Evolutionary conservation across 2,797 vertebrate species (phyloP), one percentile per base, ranked within the genome.

Genomic region (Labeo calbasu): DNA sequence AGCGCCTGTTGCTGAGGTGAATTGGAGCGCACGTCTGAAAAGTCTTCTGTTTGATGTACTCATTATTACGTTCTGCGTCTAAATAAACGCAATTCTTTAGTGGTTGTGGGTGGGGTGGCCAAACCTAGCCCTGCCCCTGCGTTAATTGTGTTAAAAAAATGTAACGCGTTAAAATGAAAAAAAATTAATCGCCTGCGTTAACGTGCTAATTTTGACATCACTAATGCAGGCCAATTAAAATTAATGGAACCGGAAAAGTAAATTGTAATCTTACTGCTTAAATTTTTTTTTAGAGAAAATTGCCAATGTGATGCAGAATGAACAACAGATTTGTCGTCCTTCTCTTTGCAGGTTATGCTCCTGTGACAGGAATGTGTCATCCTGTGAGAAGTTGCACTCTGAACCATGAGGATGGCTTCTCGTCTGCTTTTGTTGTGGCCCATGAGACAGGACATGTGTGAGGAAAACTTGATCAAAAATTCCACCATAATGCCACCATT

Each of bases 401-500:
- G n/a, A 99, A 98, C 89, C 93, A 98, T 0, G 98, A 99, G 83
- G 98, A 99, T 8, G 98, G 98, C 1, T 99, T 99, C 92, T 97
- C 97, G 13, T 99, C 98, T 0, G 98, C 98, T 0, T 99, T 99
- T 71, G 97, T 99, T 48, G 97, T 99, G 77, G 98, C 98, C 72
- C 98, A 99, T 55, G 98, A 99, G 93, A 99, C 97, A 0, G 98
- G 98, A 92, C 98, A 99, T 0, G 97, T 99, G 98, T 99, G 94
- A 99, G 98, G 88, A 86, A 86, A 77, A 61, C 81, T 80, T 66
- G 48, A 70, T 81, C 46, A 82, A 51, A 81, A 23, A 51, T 61
- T 21, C 17, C 73, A 17, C 12, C 77, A 78, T 23, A 53, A 73
- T 40, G 6, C 53, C 43, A 72, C 53, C 6, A 14, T 36, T 2